Conservation (phyloP, 64 coral and sea anemone genomes). For the Montipora cactus region DNA sequence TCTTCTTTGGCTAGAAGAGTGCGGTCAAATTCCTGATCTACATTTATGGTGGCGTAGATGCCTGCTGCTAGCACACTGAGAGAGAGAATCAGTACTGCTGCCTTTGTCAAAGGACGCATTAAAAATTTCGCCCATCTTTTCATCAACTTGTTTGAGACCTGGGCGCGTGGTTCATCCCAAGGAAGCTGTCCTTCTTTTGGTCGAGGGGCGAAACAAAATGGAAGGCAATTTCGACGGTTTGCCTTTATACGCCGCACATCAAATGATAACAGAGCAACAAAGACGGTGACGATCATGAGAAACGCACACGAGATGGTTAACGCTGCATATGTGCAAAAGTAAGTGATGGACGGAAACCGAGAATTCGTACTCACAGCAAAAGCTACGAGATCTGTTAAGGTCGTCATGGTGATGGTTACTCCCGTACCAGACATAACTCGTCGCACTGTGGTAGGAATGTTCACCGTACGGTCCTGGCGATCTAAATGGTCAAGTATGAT, state of each 20-base stretch:
- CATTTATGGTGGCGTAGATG: slow-evolving; percentile 78
- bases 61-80: slow-evolving; percentile 62
- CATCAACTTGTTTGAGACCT: slow-evolving; percentile 79
- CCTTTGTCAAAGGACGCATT: slow-evolving; percentile 38
- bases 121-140: slow-evolving; percentile 73
- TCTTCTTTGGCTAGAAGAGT: slow-evolving; percentile 67
- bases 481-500: slow-evolving; percentile 83
- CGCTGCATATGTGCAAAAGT: slow-evolving; percentile 88
- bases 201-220: slow-evolving; percentile 50
- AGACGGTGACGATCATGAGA: slow-evolving; percentile 75
- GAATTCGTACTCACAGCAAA: slow-evolving; percentile 88
- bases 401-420: slow-evolving; percentile 88
- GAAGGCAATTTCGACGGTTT: slow-evolving; percentile 73
- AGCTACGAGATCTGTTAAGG: slow-evolving; percentile 83
- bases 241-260: slow-evolving; percentile 87
- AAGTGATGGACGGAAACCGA: slow-evolving; percentile 72
- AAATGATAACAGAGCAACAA: slow-evolving; percentile 78
- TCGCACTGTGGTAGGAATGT: slow-evolving; percentile 37
- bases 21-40: slow-evolving; percentile 76
- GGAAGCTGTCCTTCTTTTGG: slow-evolving; percentile 43
- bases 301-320: slow-evolving; percentile 79
- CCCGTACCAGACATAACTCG: slow-evolving; percentile 67
- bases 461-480: slow-evolving; percentile 41
- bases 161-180: slow-evolving; percentile 72
- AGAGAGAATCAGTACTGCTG: slow-evolving; percentile 61